Conservation (phyloP, 2,888 invertebrate genomes). For the Lochmaea capreae region DNA sequence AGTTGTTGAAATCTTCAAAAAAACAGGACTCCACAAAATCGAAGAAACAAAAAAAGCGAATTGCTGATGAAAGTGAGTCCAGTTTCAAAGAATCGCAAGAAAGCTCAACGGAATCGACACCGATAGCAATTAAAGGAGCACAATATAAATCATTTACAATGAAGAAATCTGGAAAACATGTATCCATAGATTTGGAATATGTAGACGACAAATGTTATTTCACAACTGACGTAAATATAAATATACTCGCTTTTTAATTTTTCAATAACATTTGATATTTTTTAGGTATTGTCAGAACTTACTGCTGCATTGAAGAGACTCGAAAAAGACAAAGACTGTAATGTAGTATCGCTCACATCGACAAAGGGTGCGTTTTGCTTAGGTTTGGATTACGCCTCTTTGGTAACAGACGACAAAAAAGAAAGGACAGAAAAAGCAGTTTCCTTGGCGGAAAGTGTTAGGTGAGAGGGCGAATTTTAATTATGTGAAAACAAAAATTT, state of each 20-base stretch:
- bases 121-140: conserved; percentile 36
- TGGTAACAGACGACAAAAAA: conserved; percentile 73
- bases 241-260: background rate
- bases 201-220: conserved; percentile 49
- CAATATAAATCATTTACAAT: conserved; percentile 51
- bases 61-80: background rate
- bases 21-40: conserved; percentile 38
- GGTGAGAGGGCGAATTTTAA: conserved; percentile 68
- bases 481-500: no score
- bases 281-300: conserved; percentile 82
- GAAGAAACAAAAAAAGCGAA: conserved; percentile 40
- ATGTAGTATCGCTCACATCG: conserved; percentile 80
- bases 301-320: conserved; percentile 75
- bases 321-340: conserved; percentile 73
- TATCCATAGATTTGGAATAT: conserved; percentile 52
- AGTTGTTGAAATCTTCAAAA: conserved; percentile 18
- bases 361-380: conserved; percentile 83
- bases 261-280: conserved; percentile 45
- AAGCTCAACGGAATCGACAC: conserved; percentile 25
- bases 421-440: conserved; percentile 74
- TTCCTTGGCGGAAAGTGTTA: conserved; percentile 77
- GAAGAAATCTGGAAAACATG: conserved; percentile 52
- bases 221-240: conserved; percentile 43
- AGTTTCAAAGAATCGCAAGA: conserved; percentile 14
- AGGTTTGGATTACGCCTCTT: conserved; percentile 81